These are phyloP conservation scores for Furnarius figulus DNA, from an alignment of 2,113 vertebrate species.

Conservation along the genomic window DNA sequence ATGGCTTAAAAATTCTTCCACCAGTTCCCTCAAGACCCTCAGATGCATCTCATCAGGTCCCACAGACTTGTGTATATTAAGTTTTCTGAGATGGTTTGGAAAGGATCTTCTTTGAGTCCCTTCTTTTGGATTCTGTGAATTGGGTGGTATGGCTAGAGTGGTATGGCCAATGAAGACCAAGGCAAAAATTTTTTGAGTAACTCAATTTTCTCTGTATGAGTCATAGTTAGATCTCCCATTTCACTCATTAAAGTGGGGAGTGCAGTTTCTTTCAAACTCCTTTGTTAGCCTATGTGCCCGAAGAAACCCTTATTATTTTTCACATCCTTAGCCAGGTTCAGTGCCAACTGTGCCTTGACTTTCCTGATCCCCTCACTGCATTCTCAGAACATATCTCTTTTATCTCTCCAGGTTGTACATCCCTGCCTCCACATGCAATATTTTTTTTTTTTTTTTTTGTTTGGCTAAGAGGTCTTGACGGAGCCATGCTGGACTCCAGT, in stretches of 20 bases:
- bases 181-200: background rate
- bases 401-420: background rate
- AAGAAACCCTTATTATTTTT: background rate
- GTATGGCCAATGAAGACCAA: background rate
- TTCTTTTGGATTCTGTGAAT: background rate
- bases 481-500: background rate
- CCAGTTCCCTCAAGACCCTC: background rate
- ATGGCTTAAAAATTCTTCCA: background rate
- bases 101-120: background rate
- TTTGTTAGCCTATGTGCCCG: background rate
- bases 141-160: no score
- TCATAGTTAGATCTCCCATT: background rate
- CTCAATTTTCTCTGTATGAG: background rate
- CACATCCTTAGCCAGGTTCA: background rate
- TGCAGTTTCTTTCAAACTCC: background rate
- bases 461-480: background rate
- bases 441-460: background rate
- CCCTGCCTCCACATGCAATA: background rate
- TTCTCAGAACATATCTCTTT: background rate
- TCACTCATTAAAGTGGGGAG: rapidly evolving
- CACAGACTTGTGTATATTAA: background rate
- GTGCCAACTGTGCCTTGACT: background rate
- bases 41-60: background rate
- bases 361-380: background rate
- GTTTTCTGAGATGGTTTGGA: background rate